A percentile compares a stretch with the other conserved stretches of the same genome.
phyloP scores from a whole-genome alignment of 2,113 vertebrate genomes.

The Myrmophylax atrothorax region DNA sequence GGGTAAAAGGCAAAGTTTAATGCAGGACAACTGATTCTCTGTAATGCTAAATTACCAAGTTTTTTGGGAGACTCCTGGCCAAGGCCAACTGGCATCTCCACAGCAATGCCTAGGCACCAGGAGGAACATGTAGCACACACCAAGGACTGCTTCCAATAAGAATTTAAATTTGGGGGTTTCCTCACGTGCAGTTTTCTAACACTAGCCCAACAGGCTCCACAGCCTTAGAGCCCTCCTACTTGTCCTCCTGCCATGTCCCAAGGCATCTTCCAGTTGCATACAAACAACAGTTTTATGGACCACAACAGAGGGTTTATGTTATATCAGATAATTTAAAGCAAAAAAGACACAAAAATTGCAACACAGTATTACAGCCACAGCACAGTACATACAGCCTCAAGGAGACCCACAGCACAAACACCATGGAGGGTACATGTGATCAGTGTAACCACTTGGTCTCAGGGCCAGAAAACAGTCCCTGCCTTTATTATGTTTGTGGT shows the following conservation, averaged over 20 bases:
- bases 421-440: rapidly evolving
- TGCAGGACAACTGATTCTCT: neutral
- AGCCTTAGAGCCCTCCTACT: neutral
- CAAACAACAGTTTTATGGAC: neutral
- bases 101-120: neutral
- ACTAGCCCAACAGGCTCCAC: neutral
- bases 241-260: neutral
- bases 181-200: neutral
- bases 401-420: neutral
- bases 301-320: neutral
- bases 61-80: neutral
- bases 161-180: neutral
- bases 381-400: rapidly evolving
- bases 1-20: neutral
- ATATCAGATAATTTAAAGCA: neutral
- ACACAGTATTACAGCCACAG: neutral
- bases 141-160: neutral
- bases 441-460: neutral
- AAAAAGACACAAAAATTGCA: neutral
- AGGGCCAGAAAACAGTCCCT: neutral
- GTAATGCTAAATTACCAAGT: neutral
- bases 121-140: neutral
- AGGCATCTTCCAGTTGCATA: neutral
- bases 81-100: neutral
- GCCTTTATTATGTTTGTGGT: neutral